Conservation (phyloP, 2,113 vertebrate genomes). For the Cinclus cinclus region DNA sequence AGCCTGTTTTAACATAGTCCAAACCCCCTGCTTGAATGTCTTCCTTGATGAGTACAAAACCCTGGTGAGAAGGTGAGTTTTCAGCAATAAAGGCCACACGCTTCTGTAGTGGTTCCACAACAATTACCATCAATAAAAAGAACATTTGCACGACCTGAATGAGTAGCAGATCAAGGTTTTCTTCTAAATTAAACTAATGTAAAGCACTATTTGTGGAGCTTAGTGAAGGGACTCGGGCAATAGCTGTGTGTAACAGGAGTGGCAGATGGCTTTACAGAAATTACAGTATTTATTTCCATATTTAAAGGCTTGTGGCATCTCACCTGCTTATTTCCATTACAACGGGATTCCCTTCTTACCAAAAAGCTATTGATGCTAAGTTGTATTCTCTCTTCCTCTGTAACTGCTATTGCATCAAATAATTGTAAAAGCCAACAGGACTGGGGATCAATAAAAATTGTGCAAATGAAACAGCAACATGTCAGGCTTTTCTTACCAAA, state of each 20-base stretch:
- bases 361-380: neutral
- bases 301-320: neutral
- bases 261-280: neutral
- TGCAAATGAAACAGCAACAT: neutral
- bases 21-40: neutral
- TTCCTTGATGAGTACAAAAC: fast-evolving
- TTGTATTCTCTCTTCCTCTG: neutral
- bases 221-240: neutral
- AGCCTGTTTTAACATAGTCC: neutral
- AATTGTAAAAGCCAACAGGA: neutral
- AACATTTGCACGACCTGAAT: neutral
- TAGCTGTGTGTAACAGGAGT: neutral
- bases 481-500: neutral
- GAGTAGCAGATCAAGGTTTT: neutral
- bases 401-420: neutral
- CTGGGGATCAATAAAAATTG: fast-evolving
- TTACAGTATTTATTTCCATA: neutral
- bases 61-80: neutral
- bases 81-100: neutral
- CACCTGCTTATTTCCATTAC: neutral
- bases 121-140: neutral
- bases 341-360: neutral
- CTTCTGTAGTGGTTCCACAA: neutral
- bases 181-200: neutral
- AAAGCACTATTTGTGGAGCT: neutral